phyloP scores from a whole-genome alignment of 2,113 vertebrate species.

The Pica pica region DNA sequence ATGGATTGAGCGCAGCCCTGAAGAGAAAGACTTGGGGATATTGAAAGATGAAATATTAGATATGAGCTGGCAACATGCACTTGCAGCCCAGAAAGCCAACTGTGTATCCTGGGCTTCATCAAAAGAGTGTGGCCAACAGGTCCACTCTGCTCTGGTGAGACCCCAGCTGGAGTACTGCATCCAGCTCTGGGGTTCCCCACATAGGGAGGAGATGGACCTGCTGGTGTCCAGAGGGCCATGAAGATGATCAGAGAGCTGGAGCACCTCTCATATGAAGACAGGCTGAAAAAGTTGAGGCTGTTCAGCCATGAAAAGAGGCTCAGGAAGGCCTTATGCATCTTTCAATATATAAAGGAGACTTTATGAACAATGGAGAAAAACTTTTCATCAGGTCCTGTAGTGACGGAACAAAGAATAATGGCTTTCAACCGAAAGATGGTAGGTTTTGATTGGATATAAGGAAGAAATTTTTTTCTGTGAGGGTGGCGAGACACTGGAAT shows the following conservation, averaged over 20 bases:
- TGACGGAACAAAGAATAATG: not conserved
- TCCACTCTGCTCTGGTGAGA: not conserved
- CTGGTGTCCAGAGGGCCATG: not conserved
- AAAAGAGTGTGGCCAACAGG: not conserved
- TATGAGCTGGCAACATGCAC: not conserved
- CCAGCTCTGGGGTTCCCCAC: not conserved
- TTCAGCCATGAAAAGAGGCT: not conserved
- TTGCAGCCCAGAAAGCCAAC: not conserved
- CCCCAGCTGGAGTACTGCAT: not conserved
- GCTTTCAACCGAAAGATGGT: not conserved
- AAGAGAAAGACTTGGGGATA: not conserved
- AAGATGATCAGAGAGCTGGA: not conserved
- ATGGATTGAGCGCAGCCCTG: not conserved
- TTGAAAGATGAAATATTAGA: not conserved
- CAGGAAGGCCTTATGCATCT: not conserved
- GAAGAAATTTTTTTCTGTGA: not conserved
- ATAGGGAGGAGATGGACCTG: not conserved
- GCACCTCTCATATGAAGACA: not conserved
- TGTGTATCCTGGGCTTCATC: not conserved
- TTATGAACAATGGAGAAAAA: not conserved
- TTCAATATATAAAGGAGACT: not conserved
- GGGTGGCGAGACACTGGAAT: not conserved
- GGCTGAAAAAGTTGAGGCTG: not conserved
- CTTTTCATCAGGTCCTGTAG: not conserved
- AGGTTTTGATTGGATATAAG: not conserved